These are phyloP conservation scores for Vireo altiloquus DNA, from an alignment of 2,113 vertebrate genomes.

Conservation along the genomic window DNA sequence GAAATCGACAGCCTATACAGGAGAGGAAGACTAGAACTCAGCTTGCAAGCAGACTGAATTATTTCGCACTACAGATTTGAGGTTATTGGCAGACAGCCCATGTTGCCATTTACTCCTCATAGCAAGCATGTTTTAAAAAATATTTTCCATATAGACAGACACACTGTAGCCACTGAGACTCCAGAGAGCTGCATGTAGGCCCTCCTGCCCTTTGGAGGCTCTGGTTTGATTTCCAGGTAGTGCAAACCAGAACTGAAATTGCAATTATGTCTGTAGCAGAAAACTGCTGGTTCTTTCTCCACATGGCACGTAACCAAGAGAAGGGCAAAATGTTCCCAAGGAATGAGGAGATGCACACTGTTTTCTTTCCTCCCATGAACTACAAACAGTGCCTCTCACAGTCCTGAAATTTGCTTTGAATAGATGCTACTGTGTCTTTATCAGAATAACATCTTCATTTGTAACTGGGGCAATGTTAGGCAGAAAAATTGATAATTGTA, in stretches of 20 bases:
- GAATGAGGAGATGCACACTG: neutral
- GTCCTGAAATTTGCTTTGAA: neutral
- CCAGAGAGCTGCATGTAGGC: neutral
- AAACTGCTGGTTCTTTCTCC: neutral
- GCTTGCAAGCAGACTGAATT: conserved; percentile 42
- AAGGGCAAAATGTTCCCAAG: neutral
- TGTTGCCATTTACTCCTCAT: conserved; percentile 55
- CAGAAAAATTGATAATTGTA: neutral
- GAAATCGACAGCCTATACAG: conserved; percentile 7
- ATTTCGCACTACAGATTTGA: conserved; percentile 46
- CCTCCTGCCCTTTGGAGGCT: neutral
- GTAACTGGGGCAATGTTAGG: neutral
- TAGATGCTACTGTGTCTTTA: neutral
- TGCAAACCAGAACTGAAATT: conserved; percentile 5
- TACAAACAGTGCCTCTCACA: neutral
- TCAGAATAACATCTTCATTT: neutral
- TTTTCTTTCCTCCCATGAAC: neutral
- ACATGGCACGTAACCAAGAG: neutral
- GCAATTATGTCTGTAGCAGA: neutral
- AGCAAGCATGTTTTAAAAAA: conserved; percentile 26
- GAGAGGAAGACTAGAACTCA: conserved; percentile 14
- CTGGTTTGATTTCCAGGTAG: conserved; percentile 7
- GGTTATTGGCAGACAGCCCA: conserved; percentile 44
- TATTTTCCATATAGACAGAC: conserved; percentile 31
- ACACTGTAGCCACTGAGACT: conserved; percentile 38